Conservation (phyloP, 2,113 vertebrate species). For the Theristicus caerulescens region DNA sequence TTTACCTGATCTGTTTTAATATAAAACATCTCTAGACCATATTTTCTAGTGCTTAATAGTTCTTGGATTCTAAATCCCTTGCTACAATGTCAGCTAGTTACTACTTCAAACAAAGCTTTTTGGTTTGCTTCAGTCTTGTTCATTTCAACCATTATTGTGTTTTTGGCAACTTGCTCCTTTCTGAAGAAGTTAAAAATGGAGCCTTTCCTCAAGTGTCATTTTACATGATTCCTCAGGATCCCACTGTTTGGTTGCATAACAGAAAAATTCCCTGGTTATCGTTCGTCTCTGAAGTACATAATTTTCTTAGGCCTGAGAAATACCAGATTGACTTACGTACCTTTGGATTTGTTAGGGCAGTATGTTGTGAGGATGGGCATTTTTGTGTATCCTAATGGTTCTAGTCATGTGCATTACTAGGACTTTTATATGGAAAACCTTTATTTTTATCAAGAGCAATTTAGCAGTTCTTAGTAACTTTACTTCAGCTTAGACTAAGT, state of each 20-base stretch:
- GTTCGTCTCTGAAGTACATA: background rate
- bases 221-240: background rate
- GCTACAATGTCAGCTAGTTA: background rate
- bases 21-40: background rate
- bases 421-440: background rate
- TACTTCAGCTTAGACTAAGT: background rate
- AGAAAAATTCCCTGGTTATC: background rate
- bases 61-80: background rate
- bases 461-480: background rate
- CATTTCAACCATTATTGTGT: background rate
- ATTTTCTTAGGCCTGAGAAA: background rate
- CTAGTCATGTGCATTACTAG: background rate
- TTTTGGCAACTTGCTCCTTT: background rate
- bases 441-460: background rate
- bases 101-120: background rate
- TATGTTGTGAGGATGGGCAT: background rate
- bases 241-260: background rate
- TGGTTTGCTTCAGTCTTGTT: background rate
- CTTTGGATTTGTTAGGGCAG: background rate
- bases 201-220: background rate
- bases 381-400: background rate
- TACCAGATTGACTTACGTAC: background rate
- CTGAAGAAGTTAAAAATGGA: background rate
- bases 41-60: background rate
- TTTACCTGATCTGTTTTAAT: background rate